Evolutionary conservation across 2,113 vertebrate genomes (phyloP).

Genomic region (Gymnogyps californianus): DNA sequence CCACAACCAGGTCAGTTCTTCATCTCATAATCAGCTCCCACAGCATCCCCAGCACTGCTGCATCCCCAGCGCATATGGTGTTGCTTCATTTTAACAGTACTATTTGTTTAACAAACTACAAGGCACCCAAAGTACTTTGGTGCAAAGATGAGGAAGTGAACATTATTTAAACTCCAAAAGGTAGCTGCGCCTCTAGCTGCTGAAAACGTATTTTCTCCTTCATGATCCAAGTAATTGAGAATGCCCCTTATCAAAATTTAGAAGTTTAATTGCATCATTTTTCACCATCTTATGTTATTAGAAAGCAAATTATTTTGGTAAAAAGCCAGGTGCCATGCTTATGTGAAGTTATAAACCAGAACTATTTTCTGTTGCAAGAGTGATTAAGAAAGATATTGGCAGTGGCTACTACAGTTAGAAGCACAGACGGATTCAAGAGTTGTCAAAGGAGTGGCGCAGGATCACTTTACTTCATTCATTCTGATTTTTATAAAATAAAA

Average conservation of each 20-base stretch:
- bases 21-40: background rate
- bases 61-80: background rate
- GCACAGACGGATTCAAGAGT: background rate
- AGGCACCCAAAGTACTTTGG: background rate
- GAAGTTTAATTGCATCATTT: background rate
- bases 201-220: background rate
- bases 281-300: background rate
- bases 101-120: background rate
- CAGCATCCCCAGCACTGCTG: background rate
- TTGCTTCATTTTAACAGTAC: background rate
- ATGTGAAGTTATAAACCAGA: background rate
- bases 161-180: background rate
- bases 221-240: background rate
- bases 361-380: background rate
- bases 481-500: background rate
- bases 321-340: background rate
- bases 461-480: background rate
- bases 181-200: background rate
- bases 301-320: background rate
- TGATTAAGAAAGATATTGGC: background rate
- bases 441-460: background rate
- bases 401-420: background rate
- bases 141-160: background rate
- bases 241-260: background rate
- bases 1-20: background rate